Evolutionary conservation across 2,797 vertebrate species (phyloP).

Genomic region (Denticeps clupeoides): DNA sequence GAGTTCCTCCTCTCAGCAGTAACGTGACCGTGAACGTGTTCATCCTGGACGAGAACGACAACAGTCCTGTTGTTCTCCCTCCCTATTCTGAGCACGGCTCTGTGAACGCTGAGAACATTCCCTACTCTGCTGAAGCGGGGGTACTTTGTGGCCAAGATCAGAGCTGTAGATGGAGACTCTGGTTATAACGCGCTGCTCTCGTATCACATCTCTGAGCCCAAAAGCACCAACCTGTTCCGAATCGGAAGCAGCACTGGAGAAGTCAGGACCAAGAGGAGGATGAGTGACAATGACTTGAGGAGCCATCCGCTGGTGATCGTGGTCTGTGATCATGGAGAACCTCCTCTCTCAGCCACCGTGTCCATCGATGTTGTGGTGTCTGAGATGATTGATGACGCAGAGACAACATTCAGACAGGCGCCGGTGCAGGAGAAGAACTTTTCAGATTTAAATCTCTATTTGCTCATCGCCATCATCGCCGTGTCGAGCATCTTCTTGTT

Average conservation of each 20-base stretch:
- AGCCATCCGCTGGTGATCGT: conserved; percentile 4
- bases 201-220: conserved; percentile 9
- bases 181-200: conserved; percentile 11
- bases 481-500: conserved; percentile 9
- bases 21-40: conserved; percentile 9
- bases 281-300: conserved; percentile 12
- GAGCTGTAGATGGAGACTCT: conserved; percentile 9
- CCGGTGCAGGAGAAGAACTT: conserved; percentile 5
- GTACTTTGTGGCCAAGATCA: conserved; percentile 12
- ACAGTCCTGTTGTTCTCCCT: conserved; percentile 4
- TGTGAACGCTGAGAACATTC: conserved; percentile 7
- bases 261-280: conserved; percentile 7
- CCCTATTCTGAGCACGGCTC: conserved; percentile 10
- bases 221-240: conserved; percentile 9
- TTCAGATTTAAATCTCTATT: conserved; percentile 6
- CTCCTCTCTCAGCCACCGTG: conserved; percentile 6
- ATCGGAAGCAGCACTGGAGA: conserved; percentile 8
- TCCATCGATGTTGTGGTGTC: conserved; percentile 7
- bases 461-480: conserved; percentile 6
- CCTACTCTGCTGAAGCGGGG: conserved; percentile 13
- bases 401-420: background rate
- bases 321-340: conserved; percentile 11
- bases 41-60: conserved; percentile 12
- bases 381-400: background rate
- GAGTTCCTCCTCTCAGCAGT: conserved; percentile 1